Percentiles rank a stretch among this genome's conserved stretches.
phyloP scores from a whole-genome alignment of 2,888 invertebrate genomes.

The Cryptus viduatorius region DNA sequence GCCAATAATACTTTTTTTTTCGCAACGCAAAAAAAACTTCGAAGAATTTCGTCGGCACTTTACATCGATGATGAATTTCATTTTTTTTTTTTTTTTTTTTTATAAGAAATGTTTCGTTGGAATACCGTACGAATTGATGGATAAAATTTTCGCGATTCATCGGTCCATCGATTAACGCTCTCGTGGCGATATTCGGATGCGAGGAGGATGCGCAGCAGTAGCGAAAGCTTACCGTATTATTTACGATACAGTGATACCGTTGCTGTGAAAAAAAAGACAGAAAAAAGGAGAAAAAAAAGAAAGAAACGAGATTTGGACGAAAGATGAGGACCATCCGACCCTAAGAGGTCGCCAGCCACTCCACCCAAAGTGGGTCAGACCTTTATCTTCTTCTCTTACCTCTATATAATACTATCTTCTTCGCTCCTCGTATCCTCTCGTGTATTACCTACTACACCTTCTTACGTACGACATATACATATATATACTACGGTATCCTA shows the following conservation, averaged over 20 bases:
- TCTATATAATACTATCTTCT: constrained; percentile 20
- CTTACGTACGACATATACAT: constrained; percentile 10
- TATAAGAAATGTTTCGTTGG: not conserved
- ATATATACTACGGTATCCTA: constrained; percentile 1
- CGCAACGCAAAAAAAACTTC: not conserved
- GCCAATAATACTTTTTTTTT: not conserved
- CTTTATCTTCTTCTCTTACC: constrained; percentile 56
- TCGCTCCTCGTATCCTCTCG: constrained; percentile 40
- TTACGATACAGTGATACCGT: constrained; percentile 34
- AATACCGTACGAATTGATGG: not conserved
- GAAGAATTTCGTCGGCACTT: not conserved
- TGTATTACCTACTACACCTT: constrained; percentile 26
- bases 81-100: not conserved
- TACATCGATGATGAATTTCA: not conserved
- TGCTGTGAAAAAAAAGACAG: constrained; percentile 26
- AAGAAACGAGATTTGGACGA: constrained; percentile 54
- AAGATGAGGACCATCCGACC: constrained; percentile 59
- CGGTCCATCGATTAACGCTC: constrained; percentile 11
- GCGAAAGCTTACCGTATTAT: constrained; percentile 5
- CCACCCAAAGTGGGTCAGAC: constrained; percentile 62
- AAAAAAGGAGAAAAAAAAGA: constrained; percentile 2
- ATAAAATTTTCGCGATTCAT: constrained; percentile 11
- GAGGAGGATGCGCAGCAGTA: not conserved
- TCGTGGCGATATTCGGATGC: constrained; percentile 1
- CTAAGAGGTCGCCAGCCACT: constrained; percentile 61